Evolutionary conservation across 1,140 invertebrate genomes (phyloP).

Genomic region (Atta texana): DNA sequence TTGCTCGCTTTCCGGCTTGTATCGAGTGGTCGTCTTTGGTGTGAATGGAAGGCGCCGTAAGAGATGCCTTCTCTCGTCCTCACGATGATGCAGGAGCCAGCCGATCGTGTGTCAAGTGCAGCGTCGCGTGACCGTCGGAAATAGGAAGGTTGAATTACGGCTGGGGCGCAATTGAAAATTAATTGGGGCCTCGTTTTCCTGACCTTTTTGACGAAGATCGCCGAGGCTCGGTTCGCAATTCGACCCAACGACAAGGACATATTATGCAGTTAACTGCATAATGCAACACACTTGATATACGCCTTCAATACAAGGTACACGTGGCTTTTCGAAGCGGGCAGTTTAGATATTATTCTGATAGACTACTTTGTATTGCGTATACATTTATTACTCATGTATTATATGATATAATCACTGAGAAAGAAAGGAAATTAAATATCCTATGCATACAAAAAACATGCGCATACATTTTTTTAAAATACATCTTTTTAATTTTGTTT

Average conservation of each 20-base stretch:
- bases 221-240: not conserved
- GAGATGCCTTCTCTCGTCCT: slow-evolving; percentile 6
- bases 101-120: slow-evolving; percentile 70
- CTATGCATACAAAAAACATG: not conserved
- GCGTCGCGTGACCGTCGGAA: slow-evolving; percentile 70
- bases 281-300: not conserved
- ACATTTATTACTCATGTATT: not conserved
- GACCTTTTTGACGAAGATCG: slow-evolving; percentile 38
- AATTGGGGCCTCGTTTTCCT: slow-evolving; percentile 53
- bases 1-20: not conserved
- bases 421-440: not conserved
- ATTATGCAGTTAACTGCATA: slow-evolving; percentile 21
- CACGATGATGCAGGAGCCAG: slow-evolving; percentile 36
- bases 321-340: not conserved
- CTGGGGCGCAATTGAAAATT: slow-evolving; percentile 71
- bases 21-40: not conserved
- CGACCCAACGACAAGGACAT: not conserved
- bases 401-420: not conserved
- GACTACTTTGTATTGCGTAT: no score
- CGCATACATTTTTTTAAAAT: not conserved
- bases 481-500: not conserved
- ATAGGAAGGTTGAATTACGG: slow-evolving; percentile 60
- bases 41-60: not conserved
- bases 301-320: not conserved
- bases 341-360: no score